Percentiles rank a stretch among this genome's conserved stretches.
phyloP scores from a whole-genome alignment of 1,140 invertebrate genomes.

The Phocides pigmalion region DNA sequence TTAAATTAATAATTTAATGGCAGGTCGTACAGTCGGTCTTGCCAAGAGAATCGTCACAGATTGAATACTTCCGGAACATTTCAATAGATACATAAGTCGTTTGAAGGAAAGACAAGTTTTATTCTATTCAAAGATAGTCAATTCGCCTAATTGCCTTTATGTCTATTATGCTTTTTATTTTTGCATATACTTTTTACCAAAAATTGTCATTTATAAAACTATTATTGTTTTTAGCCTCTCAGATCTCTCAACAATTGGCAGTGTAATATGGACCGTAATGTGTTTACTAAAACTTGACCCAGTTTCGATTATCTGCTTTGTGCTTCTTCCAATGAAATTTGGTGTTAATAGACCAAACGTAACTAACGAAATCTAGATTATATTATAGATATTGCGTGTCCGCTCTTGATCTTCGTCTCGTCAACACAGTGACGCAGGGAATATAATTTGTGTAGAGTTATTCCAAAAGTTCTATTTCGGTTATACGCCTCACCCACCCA shows the following conservation, averaged over 20 bases:
- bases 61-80: not conserved
- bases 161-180: too few relatives aligned
- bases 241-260: not conserved
- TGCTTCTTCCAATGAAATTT: not conserved
- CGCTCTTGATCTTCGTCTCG: conserved; percentile 74
- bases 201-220: not conserved
- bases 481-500: conserved; percentile 68
- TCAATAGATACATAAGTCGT: too few relatives aligned
- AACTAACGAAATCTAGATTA: conserved; percentile 34
- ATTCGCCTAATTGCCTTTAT: too few relatives aligned
- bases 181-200: too few relatives aligned
- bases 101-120: too few relatives aligned
- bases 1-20: conserved; percentile 1
- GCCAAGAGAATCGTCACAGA: conserved; percentile 11
- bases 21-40: not conserved
- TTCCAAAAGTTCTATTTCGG: conserved; percentile 81
- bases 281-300: conserved; percentile 21
- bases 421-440: conserved; percentile 71
- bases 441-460: conserved; percentile 78
- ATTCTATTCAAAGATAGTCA: too few relatives aligned
- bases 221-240: not conserved
- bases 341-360: conserved; percentile 23
- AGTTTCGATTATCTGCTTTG: conserved; percentile 1
- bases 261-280: not conserved
- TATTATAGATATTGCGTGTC: conserved; percentile 35